Evolutionary conservation across 2,888 invertebrate genomes (phyloP).

Genomic region (Branchipolynoe longqiensis): DNA sequence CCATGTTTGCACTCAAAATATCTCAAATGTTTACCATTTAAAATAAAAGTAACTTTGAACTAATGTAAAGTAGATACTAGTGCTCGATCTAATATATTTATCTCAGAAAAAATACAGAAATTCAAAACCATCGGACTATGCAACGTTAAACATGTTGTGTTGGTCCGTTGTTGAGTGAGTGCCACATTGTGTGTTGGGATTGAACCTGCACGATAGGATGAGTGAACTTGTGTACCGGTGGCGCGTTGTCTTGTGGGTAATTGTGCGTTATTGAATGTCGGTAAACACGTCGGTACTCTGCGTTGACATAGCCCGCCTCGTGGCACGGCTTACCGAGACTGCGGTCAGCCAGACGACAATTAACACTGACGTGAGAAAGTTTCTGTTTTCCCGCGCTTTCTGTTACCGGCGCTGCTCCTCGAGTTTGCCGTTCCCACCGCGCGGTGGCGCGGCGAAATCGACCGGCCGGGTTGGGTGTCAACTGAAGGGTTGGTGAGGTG

Average conservation of each 20-base stretch:
- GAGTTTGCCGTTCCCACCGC: slow-evolving; percentile 39
- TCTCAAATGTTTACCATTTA: no score
- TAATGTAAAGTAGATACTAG: no score
- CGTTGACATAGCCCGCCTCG: neutral
- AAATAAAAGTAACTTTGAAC: no score
- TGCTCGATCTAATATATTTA: no score
- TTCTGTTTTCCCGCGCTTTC: neutral
- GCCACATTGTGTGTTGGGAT: no score
- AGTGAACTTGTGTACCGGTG: no score
- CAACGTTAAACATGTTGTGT: no score
- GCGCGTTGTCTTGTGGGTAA: neutral
- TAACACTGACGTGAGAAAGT: slow-evolving; percentile 11
- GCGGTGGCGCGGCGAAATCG: neutral
- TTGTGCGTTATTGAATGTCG: slow-evolving; percentile 4
- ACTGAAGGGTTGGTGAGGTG: neutral
- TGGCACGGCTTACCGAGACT: neutral
- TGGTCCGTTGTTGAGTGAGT: no score
- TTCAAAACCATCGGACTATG: no score
- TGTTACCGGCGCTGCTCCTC: neutral
- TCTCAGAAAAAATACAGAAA: no score
- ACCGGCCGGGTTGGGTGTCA: neutral
- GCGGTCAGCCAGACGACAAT: neutral
- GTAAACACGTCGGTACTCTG: neutral
- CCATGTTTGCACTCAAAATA: no score
- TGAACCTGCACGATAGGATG: no score